Conservation (phyloP, 2,113 vertebrate genomes). For the Oreochromis aureus region DNA sequence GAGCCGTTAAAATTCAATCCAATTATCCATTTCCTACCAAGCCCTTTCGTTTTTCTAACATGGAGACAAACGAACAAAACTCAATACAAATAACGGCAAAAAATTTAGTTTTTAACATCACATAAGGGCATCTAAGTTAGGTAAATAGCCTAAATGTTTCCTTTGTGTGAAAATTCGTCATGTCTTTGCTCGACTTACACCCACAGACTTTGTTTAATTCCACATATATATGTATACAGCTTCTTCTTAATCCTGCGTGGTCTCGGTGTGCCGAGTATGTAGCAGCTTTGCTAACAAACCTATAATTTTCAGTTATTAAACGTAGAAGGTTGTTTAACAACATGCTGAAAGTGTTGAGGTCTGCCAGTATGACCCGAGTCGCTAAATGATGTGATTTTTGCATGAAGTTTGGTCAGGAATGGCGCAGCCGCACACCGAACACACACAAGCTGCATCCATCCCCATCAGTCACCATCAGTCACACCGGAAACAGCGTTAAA, state of each 20-base stretch:
- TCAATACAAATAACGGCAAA: not conserved
- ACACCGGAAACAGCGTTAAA: not conserved
- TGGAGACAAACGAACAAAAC: not conserved
- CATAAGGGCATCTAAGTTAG: not conserved
- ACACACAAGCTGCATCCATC: fast-evolving
- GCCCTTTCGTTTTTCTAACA: not conserved
- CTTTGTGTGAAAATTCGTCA: not conserved
- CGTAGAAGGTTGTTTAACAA: not conserved
- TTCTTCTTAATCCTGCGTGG: not conserved
- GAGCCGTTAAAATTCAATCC: not conserved
- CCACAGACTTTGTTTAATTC: not conserved
- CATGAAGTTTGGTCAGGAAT: not conserved
- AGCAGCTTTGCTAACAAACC: not conserved
- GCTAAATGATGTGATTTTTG: not conserved
- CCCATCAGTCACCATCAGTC: not conserved
- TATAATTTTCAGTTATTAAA: not conserved
- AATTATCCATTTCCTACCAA: not conserved
- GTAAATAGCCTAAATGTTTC: not conserved
- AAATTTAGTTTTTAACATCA: not conserved
- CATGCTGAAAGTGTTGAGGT: not conserved
- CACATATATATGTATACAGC: not conserved
- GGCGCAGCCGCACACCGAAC: not conserved
- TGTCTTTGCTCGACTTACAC: not conserved
- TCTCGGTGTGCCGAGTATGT: no score
- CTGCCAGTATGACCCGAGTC: fast-evolving